Evolutionary conservation across 2,888 invertebrate genomes (phyloP), one percentile per base, ranked within the genome.

Genomic region (Elysia crispata): DNA sequence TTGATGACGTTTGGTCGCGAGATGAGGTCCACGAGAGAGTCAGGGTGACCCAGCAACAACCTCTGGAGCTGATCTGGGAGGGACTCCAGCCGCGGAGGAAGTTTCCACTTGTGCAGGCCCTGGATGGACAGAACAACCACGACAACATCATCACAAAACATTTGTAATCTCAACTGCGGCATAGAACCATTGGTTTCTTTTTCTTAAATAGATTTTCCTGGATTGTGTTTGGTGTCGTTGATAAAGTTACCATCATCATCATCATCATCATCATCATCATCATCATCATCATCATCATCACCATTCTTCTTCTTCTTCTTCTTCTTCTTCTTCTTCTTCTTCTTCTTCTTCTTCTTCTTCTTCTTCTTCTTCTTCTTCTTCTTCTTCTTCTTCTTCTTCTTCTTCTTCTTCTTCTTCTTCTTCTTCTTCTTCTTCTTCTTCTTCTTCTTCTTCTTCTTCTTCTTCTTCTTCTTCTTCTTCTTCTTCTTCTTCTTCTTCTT

Each of bases 41-140:
- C 33, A 13, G 28, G 64, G 33, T 67, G 75, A 8, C 82, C 82
- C 75, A 82, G 28, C 50, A 78, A 28, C 28, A 79, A 57, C 30
- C 81, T 76, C 72, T 79, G 79, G 54, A 79, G 25, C 23, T 82
- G 77, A 31, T 25, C 23, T 20, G 80, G 30, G 30, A 79, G 31
- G 11, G 41, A 33, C 15, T 18, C 28, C 33, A 80, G 33, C 13
- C 70, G 76, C 0, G 74, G 33, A 1, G 80, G 80, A 13, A 76
- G 13, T 69, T 50, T 74, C 57, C 74, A 54, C 8, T 75, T 50
- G 23, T 74, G 74, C 67, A 23, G 41, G 0, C 33, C 30, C 79
- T 79, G 54, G 33, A 28, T 18, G 60, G 18, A n/a, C 41, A 20
- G 41, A 6, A 33, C 1, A 57, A 64, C 64, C 11, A 64, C 13